These are phyloP conservation scores for Cryptomyrus ogoouensis DNA, from an alignment of 2,113 vertebrate genomes.

Conservation along the genomic window DNA sequence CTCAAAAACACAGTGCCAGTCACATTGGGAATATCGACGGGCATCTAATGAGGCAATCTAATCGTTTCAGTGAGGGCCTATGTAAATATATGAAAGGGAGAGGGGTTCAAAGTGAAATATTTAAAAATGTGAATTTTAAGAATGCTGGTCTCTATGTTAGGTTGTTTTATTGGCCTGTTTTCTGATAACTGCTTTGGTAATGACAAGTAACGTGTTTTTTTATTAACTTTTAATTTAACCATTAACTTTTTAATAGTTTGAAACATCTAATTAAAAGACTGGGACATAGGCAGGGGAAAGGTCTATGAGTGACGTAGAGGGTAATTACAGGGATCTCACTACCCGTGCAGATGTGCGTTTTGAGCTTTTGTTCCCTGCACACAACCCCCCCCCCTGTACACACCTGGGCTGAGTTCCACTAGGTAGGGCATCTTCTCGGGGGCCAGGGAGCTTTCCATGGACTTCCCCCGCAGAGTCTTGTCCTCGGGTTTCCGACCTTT, in stretches of 20 bases:
- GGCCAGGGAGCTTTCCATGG: constrained; percentile 61
- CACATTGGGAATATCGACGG: neutral
- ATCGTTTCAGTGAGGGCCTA: neutral
- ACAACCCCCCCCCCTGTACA: constrained; percentile 29
- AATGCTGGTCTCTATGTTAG: neutral
- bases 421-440: constrained; percentile 93
- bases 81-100: neutral
- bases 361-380: neutral
- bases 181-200: neutral
- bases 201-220: neutral
- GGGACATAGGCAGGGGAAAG: neutral
- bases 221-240: no score
- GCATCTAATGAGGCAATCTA: neutral
- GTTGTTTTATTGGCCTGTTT: neutral
- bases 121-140: neutral
- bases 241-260: neutral
- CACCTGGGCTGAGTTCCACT: constrained; percentile 92
- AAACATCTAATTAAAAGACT: neutral
- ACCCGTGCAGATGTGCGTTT: neutral
- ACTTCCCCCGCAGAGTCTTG: constrained; percentile 64
- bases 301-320: neutral
- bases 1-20: neutral
- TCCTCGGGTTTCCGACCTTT: constrained; percentile 78
- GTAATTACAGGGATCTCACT: neutral
- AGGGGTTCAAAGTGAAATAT: neutral